These are phyloP conservation scores for Circaetus gallicus DNA, from an alignment of 2,113 vertebrate genomes.

Conservation along the genomic window DNA sequence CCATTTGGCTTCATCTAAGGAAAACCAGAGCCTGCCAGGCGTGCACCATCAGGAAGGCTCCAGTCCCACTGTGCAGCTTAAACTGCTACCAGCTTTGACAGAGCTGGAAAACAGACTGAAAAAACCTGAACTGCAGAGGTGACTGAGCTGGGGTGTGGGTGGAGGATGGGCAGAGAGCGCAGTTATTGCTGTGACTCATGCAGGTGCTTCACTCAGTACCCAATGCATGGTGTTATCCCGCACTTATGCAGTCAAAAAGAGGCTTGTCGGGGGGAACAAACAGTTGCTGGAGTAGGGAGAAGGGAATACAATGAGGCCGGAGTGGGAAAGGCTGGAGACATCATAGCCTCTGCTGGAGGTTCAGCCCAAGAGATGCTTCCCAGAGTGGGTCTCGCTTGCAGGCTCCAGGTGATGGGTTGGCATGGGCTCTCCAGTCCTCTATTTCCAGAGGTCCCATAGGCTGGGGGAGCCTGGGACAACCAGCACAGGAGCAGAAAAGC, in stretches of 20 bases:
- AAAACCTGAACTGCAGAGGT: background rate
- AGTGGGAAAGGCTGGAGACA: background rate
- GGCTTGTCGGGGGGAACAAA: fast-evolving
- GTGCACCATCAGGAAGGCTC: fast-evolving
- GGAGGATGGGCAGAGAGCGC: background rate
- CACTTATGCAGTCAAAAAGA: background rate
- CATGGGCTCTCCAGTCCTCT: background rate
- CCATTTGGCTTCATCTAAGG: background rate
- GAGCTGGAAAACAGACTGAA: background rate
- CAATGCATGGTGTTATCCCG: fast-evolving
- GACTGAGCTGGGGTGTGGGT: background rate
- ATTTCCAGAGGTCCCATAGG: background rate
- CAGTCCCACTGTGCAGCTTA: background rate
- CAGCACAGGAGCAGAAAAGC: background rate
- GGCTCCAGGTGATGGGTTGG: background rate
- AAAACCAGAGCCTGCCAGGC: background rate
- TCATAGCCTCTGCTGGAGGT: background rate
- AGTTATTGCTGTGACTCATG: background rate
- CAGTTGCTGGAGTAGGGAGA: background rate
- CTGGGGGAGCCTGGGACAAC: fast-evolving
- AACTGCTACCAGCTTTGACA: background rate
- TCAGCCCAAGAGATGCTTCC: background rate
- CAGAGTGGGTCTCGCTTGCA: background rate
- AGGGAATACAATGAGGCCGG: background rate
- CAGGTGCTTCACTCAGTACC: background rate